Evolutionary conservation across 2,113 vertebrate species (phyloP).

Genomic region (Collichthys lucidus): DNA sequence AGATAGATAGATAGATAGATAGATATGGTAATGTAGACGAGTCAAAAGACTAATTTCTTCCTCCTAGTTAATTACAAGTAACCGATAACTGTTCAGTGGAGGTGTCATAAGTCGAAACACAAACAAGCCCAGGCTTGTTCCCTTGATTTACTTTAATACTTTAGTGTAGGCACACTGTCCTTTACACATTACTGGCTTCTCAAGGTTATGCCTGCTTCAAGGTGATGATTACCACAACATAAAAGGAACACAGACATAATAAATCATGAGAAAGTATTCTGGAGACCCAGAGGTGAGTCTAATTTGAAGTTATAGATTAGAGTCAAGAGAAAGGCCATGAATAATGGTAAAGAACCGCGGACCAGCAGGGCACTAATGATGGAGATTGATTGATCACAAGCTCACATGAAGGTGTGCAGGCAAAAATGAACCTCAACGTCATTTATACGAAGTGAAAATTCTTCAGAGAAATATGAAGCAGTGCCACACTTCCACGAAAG

Average conservation of each 20-base stretch:
- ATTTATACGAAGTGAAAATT: conserved; percentile 32
- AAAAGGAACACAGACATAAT: conserved; percentile 2
- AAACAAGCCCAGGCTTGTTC: neutral
- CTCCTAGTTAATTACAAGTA: neutral
- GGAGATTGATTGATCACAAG: conserved; percentile 31
- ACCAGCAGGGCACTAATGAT: neutral
- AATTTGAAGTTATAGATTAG: conserved; percentile 18
- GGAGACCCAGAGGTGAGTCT: neutral
- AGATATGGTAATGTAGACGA: too few relatives aligned
- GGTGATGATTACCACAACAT: neutral
- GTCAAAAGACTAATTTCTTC: neutral
- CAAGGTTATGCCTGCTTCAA: neutral
- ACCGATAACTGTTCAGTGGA: neutral
- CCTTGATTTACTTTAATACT: neutral
- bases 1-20: too few relatives aligned
- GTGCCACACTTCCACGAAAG: neutral
- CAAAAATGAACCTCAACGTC: conserved; percentile 14
- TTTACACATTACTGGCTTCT: neutral
- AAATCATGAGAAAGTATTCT: neutral
- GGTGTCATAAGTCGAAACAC: neutral
- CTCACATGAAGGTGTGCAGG: neutral
- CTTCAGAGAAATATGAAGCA: conserved; percentile 10
- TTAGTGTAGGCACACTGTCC: neutral
- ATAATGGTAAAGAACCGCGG: neutral
- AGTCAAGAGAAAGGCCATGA: conserved; percentile 27